Conservation (phyloP, 2,888 invertebrate genomes). For the Aleiodes testaceus region DNA sequence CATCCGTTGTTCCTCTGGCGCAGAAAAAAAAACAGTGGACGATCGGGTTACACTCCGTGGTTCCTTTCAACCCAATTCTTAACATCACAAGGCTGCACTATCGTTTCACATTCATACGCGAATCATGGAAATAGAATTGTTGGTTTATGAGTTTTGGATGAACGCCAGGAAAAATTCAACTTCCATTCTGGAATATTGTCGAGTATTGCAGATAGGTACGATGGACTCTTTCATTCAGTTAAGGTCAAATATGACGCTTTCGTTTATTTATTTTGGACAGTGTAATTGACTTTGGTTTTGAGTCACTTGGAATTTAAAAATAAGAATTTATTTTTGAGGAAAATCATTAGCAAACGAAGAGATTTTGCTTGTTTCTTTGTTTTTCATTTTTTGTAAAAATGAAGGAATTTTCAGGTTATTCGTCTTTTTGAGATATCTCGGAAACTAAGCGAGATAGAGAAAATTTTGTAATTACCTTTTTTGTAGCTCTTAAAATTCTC, state of each 20-base stretch:
- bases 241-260: too few relatives aligned
- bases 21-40: background rate
- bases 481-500: too few relatives aligned
- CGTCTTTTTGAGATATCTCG: too few relatives aligned
- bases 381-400: too few relatives aligned
- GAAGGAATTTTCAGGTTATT: too few relatives aligned
- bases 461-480: too few relatives aligned
- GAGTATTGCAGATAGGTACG: background rate
- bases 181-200: constrained; percentile 24
- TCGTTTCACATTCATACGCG: background rate
- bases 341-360: too few relatives aligned
- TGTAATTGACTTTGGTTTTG: background rate
- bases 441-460: too few relatives aligned
- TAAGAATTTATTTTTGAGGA: too few relatives aligned
- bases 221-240: too few relatives aligned
- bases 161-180: constrained; percentile 4
- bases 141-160: constrained; percentile 19
- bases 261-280: background rate
- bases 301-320: too few relatives aligned
- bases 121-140: constrained; percentile 31
- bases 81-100: background rate
- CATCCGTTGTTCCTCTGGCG: background rate
- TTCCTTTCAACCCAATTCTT: constrained; percentile 10
- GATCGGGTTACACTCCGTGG: background rate
- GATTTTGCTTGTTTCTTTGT: too few relatives aligned